Base-by-base conservation (phyloP, 2,113 vertebrate species). In the Clarias magur region DNA sequence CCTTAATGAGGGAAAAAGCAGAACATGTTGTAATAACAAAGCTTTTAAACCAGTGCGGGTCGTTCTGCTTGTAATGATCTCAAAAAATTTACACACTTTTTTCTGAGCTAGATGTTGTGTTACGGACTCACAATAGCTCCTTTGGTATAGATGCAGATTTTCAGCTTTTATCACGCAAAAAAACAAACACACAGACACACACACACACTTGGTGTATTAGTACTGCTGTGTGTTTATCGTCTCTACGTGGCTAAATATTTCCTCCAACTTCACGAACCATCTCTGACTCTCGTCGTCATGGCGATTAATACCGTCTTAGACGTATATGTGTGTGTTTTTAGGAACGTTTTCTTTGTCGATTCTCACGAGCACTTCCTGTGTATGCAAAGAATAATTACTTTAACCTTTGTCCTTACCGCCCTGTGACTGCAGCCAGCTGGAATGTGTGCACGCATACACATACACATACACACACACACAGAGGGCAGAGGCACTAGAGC, bases 21-120 rank as follows among this genome's bases (percentile, higher is more conserved):
- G 90, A 93, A 93, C 90, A 91, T 90, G 93, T 93, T 91, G 92
- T 87, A 91, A 92, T 93, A 91, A 88, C 78, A 67, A 85, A 90
- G 21, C 48, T 88, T 90, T 87, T 21, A 38, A 42, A 21, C 34
- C 89, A 91, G 53, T 3, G 42, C 15, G 21, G 53, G 23, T 4
- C 73, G 25, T 76, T 76, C 19, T 11, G 3, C 16, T 17, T 48
- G 70, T 19, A 73, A 48, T 11, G 38, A 23, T 73, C 38, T 42
- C 38, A 73, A 42, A 72, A 42, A 4, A 9, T 73, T 73, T 3
- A 19, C 16, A 21, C 68, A 15, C 65, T 34, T 34, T 19, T 34
- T 34, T 3, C 3, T 10, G 23, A 0, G 5, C 15, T 42, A 68
- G 60, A 60, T 56, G 88, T 80, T 80, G 34, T 4, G 54, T 70